These are phyloP conservation scores for Hapalemur alaotrensis DNA, from an alignment of 2,797 vertebrate species.

Conservation along the genomic window DNA sequence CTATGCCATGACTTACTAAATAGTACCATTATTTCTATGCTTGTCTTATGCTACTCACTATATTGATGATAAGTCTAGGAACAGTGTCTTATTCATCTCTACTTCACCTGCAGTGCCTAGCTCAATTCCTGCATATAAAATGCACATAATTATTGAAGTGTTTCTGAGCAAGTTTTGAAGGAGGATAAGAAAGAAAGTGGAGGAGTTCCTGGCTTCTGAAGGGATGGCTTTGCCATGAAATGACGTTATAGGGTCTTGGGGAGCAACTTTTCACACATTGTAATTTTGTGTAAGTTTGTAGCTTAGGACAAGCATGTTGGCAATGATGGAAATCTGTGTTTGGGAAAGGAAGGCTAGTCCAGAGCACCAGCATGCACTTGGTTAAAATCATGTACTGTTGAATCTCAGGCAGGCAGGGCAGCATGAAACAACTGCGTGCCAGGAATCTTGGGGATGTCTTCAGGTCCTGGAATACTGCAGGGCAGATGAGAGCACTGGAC, in stretches of 20 bases:
- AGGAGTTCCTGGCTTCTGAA: neutral
- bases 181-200: neutral
- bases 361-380: neutral
- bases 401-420: neutral
- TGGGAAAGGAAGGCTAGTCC: neutral
- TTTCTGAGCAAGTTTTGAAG: conserved; percentile 22
- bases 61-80: neutral
- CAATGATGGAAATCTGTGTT: neutral
- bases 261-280: neutral
- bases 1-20: neutral
- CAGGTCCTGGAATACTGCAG: neutral
- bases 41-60: neutral
- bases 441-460: neutral
- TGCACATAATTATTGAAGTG: neutral
- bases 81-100: conserved; percentile 2
- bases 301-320: neutral
- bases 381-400: neutral
- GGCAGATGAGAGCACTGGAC: neutral
- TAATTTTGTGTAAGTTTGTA: neutral
- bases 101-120: neutral
- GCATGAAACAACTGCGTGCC: neutral
- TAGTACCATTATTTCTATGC: neutral
- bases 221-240: neutral
- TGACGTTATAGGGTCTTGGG: neutral
- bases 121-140: neutral